phyloP scores from a whole-genome alignment of 2,888 invertebrate genomes.

The Eulithis prunata region DNA sequence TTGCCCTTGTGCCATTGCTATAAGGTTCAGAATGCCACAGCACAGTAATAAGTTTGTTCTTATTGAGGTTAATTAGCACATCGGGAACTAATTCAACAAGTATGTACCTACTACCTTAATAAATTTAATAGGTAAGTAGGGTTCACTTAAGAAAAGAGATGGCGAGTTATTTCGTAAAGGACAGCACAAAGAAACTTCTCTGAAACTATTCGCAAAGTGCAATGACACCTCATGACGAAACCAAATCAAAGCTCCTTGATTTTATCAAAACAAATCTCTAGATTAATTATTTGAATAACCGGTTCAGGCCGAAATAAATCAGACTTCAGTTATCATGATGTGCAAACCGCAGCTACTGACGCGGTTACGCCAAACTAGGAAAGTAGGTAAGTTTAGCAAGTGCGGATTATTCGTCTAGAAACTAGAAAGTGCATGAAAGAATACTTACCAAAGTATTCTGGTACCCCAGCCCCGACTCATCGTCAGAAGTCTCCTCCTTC shows the following conservation, averaged over 20 bases:
- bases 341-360: too few species aligned
- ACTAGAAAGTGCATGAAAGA: constrained; percentile 63
- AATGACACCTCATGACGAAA: constrained; percentile 24
- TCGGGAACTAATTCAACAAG: background rate
- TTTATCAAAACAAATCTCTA: constrained; percentile 3
- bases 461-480: constrained; percentile 88
- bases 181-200: constrained; percentile 15
- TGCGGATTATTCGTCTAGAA: constrained; percentile 54
- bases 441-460: constrained; percentile 88
- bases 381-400: constrained; percentile 21
- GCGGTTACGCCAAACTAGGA: background rate
- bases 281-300: background rate
- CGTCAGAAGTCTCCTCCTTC: constrained; percentile 81
- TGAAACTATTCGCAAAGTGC: constrained; percentile 20
- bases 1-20: constrained; percentile 3
- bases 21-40: constrained; percentile 13
- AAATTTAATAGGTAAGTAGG: background rate
- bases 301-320: background rate
- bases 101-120: background rate
- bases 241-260: constrained; percentile 13
- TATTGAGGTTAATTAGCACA: constrained; percentile 13
- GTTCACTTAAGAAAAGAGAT: constrained; percentile 15
- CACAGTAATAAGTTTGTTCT: constrained; percentile 9
- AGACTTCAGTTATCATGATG: background rate
- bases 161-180: constrained; percentile 17